These are phyloP conservation scores for Caracal caracal DNA, from an alignment of 2,113 vertebrate species.

Conservation along the genomic window DNA sequence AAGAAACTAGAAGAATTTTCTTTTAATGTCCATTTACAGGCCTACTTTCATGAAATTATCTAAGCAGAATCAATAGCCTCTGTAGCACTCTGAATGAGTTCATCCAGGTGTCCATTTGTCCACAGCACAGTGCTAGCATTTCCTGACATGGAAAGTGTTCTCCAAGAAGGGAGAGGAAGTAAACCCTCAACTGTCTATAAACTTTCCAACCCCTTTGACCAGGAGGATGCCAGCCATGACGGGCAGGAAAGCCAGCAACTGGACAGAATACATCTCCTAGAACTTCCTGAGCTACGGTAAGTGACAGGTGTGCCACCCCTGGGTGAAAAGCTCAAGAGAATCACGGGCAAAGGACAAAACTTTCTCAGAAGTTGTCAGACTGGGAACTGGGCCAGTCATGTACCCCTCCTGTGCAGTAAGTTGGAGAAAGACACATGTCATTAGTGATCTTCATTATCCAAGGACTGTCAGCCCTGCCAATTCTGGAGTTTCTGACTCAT, in stretches of 20 bases:
- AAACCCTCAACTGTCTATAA: background rate
- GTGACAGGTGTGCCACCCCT: background rate
- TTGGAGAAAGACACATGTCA: background rate
- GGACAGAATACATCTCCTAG: background rate
- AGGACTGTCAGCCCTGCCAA: background rate
- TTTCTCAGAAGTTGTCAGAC: background rate
- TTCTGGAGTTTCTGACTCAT: background rate
- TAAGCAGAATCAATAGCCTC: background rate
- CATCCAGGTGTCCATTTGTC: background rate
- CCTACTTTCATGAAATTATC: background rate
- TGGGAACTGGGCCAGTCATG: background rate
- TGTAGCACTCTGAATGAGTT: background rate
- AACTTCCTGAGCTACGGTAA: background rate
- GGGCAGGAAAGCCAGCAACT: background rate
- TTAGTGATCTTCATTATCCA: background rate
- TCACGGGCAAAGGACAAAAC: background rate
- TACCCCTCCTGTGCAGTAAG: too few species aligned
- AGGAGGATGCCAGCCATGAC: background rate
- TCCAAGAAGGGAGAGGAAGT: background rate
- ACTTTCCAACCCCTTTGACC: background rate
- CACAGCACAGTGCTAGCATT: background rate
- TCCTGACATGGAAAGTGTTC: background rate
- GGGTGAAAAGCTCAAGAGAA: background rate
- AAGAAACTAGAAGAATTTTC: background rate
- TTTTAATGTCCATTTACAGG: background rate